phyloP scores from a whole-genome alignment of 2,888 invertebrate species.

The Orthosia incerta region DNA sequence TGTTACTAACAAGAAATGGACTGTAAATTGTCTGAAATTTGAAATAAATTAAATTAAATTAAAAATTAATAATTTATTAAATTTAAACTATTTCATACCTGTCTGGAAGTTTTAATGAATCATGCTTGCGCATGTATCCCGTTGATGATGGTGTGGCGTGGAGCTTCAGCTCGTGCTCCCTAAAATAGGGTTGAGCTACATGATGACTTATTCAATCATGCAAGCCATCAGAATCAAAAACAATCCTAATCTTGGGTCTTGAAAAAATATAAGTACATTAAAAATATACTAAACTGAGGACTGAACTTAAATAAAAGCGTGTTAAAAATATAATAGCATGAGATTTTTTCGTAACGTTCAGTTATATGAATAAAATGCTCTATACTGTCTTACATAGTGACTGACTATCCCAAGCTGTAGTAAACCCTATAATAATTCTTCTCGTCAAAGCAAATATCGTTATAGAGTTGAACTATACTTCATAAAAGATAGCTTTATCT shows the following conservation, averaged over 20 bases:
- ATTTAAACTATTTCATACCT: slow-evolving; percentile 34
- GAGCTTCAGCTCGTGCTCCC: slow-evolving; percentile 38
- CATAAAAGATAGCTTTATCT: too few relatives aligned
- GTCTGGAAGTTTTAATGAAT: slow-evolving; percentile 22
- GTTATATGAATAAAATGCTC: neutral
- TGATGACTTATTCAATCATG: slow-evolving; percentile 37
- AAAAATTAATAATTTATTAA: neutral
- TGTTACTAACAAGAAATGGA: too few relatives aligned
- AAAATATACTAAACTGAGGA: neutral
- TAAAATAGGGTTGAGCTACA: slow-evolving; percentile 41
- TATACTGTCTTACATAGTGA: neutral
- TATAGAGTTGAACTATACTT: too few relatives aligned
- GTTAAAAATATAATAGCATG: neutral
- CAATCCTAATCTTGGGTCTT: neutral
- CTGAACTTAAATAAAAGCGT: neutral
- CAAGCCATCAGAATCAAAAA: slow-evolving; percentile 25
- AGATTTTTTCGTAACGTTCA: neutral
- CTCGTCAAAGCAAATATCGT: too few relatives aligned
- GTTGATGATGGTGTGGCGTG: slow-evolving; percentile 28
- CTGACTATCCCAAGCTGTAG: neutral
- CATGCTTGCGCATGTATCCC: slow-evolving; percentile 21
- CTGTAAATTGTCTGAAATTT: too few relatives aligned
- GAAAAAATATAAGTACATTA: neutral
- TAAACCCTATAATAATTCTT: too few relatives aligned
- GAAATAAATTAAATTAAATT: too few relatives aligned